These are phyloP conservation scores for Syndactyla subalaris DNA, from an alignment of 2,797 vertebrate genomes.

Conservation along the genomic window DNA sequence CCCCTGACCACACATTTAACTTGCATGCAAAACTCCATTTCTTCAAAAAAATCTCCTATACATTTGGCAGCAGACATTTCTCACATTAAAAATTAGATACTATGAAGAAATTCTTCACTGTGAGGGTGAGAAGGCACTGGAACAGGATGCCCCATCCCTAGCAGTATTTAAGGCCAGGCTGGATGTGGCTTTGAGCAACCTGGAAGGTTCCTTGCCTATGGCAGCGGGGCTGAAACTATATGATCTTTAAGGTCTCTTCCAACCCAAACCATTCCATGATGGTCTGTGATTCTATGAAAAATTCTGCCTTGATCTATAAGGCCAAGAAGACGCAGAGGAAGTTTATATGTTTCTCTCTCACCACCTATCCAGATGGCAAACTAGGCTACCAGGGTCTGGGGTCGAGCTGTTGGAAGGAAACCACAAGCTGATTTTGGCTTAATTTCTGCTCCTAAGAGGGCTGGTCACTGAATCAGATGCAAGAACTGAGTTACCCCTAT, in stretches of 20 bases:
- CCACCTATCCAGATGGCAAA: background rate
- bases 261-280: background rate
- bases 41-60: background rate
- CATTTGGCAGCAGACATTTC: background rate
- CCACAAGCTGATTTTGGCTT: background rate
- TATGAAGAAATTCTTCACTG: background rate
- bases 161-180: background rate
- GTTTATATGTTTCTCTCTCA: background rate
- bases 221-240: background rate
- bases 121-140: background rate
- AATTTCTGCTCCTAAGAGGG: background rate
- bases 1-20: background rate
- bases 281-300: background rate
- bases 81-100: background rate
- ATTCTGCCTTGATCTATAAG: background rate
- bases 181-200: background rate
- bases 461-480: accelerated
- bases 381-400: background rate
- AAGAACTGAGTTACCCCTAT: background rate
- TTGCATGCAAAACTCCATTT: background rate
- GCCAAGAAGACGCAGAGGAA: background rate
- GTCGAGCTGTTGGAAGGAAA: background rate
- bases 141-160: background rate
- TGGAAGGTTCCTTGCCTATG: background rate
- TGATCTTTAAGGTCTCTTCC: background rate